Base-by-base conservation (phyloP, 1,140 invertebrate species). In the Diorhabda carinulata region DNA sequence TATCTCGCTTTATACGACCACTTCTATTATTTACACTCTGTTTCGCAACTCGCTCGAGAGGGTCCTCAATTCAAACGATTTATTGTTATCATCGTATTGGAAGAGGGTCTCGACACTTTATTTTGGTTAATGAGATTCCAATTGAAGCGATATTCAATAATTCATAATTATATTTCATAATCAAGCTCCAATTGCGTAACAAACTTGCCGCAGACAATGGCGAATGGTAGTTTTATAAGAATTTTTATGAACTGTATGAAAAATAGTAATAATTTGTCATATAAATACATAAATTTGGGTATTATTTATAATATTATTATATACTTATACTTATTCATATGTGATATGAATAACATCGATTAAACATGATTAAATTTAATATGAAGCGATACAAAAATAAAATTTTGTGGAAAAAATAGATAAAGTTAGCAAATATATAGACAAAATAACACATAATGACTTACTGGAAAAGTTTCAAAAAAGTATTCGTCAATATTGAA, bases 1-100 rank as follows among this genome's bases (percentile, higher is more conserved):
- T 77, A 77, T 78, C 77, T 72, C 9, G 61, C 64, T 67, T 25
- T 44, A 59, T 72, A 72, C 58, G 65, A 65, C 10, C 64, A 65
- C 64, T 65, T 65, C 64, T 65, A 65, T 65, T 65, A 65, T 65
- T 65, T 65, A 65, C 64, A 56, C 64, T 56, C 64, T 65, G 64
- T 65, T 65, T 65, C 64, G 56, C 64, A 65, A 65, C 64, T 65
- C 25, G 64, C 52, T 65, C 64, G 43, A 65, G 64, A 65, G 64
- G 64, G 47, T 56, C 4, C 64, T 58, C n/a, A 57, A 65, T 65
- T 65, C 43, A 65, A 65, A 65, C 64, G 64, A 65, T 65, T 65
- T 65, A 65, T 65, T 65, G 64, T 65, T 65, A 65, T 65, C 64
- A 57, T 10, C 64, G 52, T n/a, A 40, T 43, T 47, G 64, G 10